phyloP scores from a whole-genome alignment of 2,113 vertebrate genomes.

The Saccopteryx leptura region DNA sequence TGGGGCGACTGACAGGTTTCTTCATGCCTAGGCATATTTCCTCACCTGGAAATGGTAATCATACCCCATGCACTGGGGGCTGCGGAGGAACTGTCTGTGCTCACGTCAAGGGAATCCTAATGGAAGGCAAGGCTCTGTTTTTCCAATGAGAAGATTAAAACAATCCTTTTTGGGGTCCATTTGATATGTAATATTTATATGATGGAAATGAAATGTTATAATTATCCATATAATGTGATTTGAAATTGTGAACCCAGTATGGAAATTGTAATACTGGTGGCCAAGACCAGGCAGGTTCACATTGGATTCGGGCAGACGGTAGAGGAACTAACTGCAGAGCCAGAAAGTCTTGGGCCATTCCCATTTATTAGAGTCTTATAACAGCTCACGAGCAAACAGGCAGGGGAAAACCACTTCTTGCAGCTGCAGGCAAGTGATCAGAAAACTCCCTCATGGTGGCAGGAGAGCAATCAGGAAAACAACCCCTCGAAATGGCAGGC shows the following conservation, averaged over 20 bases:
- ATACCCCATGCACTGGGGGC: fast-evolving
- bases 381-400: too few species aligned
- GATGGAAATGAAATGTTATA: not conserved
- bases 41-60: not conserved
- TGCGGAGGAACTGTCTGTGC: not conserved
- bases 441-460: too few species aligned
- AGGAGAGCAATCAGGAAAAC: too few species aligned
- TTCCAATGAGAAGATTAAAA: not conserved
- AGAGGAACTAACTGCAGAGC: too few species aligned
- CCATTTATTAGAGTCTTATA: too few species aligned
- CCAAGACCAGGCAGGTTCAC: too few species aligned
- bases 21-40: not conserved
- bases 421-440: too few species aligned
- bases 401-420: too few species aligned
- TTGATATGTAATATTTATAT: not conserved
- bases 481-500: too few species aligned
- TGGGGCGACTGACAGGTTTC: not conserved
- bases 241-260: not conserved
- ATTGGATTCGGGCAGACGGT: too few species aligned
- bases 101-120: not conserved
- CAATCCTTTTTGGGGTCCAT: not conserved
- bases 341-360: too few species aligned
- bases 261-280: too few species aligned
- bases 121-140: not conserved
- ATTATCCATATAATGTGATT: not conserved